Percentiles rank a stretch among this genome's conserved stretches.
Evolutionary conservation across 2,113 vertebrate species (phyloP).

Genomic region (Nannospalax galili): DNA sequence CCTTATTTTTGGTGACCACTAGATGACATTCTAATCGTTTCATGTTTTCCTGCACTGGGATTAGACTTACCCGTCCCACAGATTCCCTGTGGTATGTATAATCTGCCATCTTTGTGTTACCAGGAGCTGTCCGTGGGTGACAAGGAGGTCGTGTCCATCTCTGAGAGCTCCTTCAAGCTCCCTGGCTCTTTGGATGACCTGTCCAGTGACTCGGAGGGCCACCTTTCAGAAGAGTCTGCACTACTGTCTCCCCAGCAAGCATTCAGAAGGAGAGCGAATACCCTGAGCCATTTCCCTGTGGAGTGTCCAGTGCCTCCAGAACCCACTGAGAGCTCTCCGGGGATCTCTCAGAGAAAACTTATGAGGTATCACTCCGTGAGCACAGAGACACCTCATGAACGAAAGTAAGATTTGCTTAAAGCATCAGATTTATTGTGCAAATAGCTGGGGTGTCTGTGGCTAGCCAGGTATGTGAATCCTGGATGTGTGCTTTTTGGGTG

Average conservation of each 20-base stretch:
- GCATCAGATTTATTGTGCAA: not conserved
- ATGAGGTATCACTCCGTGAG: constrained; percentile 98
- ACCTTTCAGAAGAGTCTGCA: constrained; percentile 58
- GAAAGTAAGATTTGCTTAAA: constrained; percentile 74
- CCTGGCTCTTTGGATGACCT: constrained; percentile 91
- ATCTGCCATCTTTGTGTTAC: not conserved
- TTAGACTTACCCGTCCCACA: not conserved
- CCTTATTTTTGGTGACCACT: not conserved
- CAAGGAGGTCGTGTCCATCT: not conserved
- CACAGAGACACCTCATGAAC: constrained; percentile 95
- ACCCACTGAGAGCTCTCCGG: constrained; percentile 79
- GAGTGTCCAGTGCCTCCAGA: constrained; percentile 79
- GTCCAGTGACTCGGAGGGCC: constrained; percentile 82
- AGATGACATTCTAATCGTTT: not conserved
- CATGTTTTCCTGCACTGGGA: not conserved
- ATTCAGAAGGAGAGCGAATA: constrained; percentile 93
- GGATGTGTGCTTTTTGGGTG: no score
- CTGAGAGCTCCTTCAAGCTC: constrained; percentile 77
- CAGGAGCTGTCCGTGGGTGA: constrained; percentile 65
- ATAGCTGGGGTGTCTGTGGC: constrained; percentile 12
- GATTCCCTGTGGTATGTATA: not conserved
- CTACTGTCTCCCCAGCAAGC: constrained; percentile 81
- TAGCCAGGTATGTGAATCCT: not conserved
- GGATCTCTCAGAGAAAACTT: constrained; percentile 92
- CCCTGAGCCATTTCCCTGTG: constrained; percentile 91